phyloP scores from a whole-genome alignment of 1,140 invertebrate genomes.

The Rhagoletis zephyria region DNA sequence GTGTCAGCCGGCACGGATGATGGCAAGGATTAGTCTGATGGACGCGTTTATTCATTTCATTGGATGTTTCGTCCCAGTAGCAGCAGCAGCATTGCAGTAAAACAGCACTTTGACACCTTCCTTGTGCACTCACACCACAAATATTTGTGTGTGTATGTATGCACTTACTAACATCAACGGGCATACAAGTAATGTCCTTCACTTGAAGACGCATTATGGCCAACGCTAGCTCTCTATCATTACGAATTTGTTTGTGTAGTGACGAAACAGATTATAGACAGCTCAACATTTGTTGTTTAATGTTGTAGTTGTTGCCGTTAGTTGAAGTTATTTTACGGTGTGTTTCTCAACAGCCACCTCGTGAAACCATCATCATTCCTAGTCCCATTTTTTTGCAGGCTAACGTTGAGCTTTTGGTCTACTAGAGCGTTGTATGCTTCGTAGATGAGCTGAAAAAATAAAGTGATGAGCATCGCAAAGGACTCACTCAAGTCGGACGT shows the following conservation, averaged over 20 bases:
- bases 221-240: not conserved
- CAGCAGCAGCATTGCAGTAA: not conserved
- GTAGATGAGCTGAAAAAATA: conserved; percentile 9
- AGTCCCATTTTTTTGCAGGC: not conserved
- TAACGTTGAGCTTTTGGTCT: not conserved
- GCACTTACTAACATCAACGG: not conserved
- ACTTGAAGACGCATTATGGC: conserved; percentile 30
- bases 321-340: not conserved
- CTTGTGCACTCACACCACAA: not conserved
- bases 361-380: not conserved
- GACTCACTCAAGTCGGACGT: not conserved
- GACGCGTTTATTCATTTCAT: conserved; percentile 55
- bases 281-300: not conserved
- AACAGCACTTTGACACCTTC: conserved; percentile 40
- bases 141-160: not conserved
- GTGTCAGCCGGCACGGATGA: not conserved
- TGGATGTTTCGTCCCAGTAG: conserved; percentile 34
- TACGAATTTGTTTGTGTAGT: not conserved
- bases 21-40: conserved; percentile 56
- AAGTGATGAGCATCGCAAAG: not conserved
- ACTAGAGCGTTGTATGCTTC: not conserved
- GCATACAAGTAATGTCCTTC: conserved; percentile 28
- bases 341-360: not conserved
- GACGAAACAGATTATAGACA: conserved; percentile 7
- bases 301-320: not conserved